Evolutionary conservation across 2,888 invertebrate species (phyloP).

Genomic region (Sphecodes monilicornis): DNA sequence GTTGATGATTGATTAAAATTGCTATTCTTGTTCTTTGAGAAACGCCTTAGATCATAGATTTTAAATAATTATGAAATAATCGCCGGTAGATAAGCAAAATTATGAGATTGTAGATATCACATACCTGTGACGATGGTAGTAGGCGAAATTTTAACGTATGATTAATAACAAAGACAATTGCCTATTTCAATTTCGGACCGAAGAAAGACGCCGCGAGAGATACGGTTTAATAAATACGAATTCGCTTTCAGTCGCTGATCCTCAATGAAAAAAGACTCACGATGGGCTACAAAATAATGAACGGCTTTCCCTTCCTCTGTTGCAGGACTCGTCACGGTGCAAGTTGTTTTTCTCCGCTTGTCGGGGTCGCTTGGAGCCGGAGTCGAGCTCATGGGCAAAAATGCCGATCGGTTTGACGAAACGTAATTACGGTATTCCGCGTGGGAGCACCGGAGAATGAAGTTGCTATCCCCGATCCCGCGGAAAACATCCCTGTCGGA

Average conservation of each 20-base stretch:
- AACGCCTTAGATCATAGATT: too few relatives aligned
- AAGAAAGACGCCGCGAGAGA: neutral
- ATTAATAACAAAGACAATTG: neutral
- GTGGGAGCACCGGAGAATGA: constrained; percentile 36
- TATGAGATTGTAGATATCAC: too few relatives aligned
- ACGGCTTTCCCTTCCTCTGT: neutral
- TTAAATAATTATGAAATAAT: too few relatives aligned
- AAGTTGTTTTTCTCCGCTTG: constrained; percentile 27
- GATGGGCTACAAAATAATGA: constrained; percentile 17
- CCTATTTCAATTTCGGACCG: neutral
- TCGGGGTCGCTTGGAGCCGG: neutral
- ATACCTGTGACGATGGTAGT: too few relatives aligned
- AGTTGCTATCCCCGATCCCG: constrained; percentile 6
- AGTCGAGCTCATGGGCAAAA: constrained; percentile 37
- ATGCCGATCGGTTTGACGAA: constrained; percentile 57
- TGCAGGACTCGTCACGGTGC: neutral
- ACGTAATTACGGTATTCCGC: constrained; percentile 54
- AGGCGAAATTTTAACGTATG: neutral
- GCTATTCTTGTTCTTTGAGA: too few relatives aligned
- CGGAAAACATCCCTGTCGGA: constrained; percentile 36
- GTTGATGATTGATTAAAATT: too few relatives aligned
- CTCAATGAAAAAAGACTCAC: constrained; percentile 3
- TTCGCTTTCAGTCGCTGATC: constrained; percentile 18
- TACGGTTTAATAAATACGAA: constrained; percentile 39
- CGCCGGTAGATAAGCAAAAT: too few relatives aligned